Evolutionary conservation across 2,797 vertebrate genomes (phyloP).

Genomic region (Paramormyrops hopkinsi): DNA sequence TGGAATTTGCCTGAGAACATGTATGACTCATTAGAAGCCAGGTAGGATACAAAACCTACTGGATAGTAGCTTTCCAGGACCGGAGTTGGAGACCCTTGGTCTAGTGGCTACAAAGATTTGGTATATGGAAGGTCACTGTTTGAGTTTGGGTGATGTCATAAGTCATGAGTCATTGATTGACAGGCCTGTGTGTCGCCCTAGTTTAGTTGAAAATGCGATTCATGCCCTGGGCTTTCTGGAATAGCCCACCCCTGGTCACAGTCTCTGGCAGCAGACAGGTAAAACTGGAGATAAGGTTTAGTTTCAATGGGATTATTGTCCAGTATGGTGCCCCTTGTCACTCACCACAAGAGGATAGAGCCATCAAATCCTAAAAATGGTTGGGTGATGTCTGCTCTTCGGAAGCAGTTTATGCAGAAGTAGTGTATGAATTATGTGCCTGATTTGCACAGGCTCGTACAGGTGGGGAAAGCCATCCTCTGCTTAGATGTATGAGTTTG

Average conservation of each 20-base stretch:
- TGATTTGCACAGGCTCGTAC: not conserved
- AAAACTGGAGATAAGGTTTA: not conserved
- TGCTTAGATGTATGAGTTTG: not conserved
- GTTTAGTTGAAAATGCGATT: not conserved
- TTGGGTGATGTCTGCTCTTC: not conserved
- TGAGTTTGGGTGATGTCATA: not conserved
- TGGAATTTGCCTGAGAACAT: not conserved
- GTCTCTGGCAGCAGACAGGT: not conserved
- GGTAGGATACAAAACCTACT: too few species aligned
- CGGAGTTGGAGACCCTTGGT: not conserved
- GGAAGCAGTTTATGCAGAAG: not conserved
- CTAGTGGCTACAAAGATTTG: not conserved
- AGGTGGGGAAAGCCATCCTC: not conserved
- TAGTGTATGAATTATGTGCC: not conserved
- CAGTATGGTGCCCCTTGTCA: not conserved
- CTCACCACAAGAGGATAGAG: not conserved
- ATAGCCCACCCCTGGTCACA: not conserved
- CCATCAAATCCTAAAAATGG: not conserved
- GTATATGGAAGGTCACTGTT: not conserved
- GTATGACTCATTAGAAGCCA: too few species aligned
- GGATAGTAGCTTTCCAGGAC: not conserved
- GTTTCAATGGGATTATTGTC: not conserved
- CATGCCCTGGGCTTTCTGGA: not conserved
- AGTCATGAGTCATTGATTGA: not conserved
- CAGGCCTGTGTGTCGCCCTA: not conserved